Evolutionary conservation across 2,797 vertebrate species (phyloP).

Genomic region (Cirrhinus molitorella): DNA sequence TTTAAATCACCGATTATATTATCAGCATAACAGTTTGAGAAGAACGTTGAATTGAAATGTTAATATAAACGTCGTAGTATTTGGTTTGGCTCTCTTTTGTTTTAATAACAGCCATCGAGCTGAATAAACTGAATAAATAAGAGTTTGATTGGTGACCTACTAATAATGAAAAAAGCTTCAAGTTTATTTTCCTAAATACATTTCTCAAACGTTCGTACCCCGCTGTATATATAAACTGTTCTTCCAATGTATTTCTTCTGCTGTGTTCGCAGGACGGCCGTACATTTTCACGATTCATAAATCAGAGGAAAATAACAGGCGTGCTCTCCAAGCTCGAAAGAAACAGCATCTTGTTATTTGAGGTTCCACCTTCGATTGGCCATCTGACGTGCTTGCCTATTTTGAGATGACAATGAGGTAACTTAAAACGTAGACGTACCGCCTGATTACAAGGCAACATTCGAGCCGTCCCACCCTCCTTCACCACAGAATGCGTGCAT

Average conservation of each 20-base stretch:
- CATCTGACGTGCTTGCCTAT: slow-evolving; percentile 14
- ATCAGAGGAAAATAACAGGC: slow-evolving; percentile 22
- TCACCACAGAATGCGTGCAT: slow-evolving; percentile 47
- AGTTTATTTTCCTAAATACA: background rate
- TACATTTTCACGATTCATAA: slow-evolving; percentile 17
- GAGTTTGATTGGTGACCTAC: background rate
- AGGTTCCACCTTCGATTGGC: slow-evolving; percentile 14
- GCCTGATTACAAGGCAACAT: slow-evolving; percentile 59
- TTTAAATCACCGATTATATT: background rate
- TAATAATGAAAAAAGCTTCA: background rate
- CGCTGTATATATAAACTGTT: background rate
- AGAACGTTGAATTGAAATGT: background rate
- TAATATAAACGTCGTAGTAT: background rate
- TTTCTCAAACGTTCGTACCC: background rate
- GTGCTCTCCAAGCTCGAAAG: background rate
- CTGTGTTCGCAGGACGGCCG: background rate
- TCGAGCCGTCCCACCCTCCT: slow-evolving; percentile 41
- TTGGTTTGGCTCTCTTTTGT: background rate
- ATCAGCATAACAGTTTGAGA: background rate
- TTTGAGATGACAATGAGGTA: slow-evolving; percentile 49
- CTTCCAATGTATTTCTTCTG: background rate
- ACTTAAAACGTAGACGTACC: slow-evolving; percentile 36
- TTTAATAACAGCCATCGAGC: background rate
- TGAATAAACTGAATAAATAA: background rate
- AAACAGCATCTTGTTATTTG: slow-evolving; percentile 33